These are phyloP conservation scores for Drosophila bipectinata DNA, from an alignment of 1,140 invertebrate species.

Conservation along the genomic window DNA sequence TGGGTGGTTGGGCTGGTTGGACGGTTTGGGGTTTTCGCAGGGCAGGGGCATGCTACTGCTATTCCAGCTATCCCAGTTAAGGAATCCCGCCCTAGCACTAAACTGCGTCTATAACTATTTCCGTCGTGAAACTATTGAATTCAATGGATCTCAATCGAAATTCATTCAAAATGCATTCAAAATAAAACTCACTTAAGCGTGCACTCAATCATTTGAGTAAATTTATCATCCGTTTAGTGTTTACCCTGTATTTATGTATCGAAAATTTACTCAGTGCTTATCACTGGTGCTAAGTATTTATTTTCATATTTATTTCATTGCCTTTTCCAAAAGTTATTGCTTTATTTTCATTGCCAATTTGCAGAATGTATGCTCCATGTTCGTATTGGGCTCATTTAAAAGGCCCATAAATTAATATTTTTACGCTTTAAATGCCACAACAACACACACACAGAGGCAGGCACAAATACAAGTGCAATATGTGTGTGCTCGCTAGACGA, in stretches of 20 bases:
- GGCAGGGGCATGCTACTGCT: too few relatives aligned
- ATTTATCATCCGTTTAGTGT: conserved; percentile 45
- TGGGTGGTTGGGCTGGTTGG: not conserved
- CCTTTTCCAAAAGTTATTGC: conserved; percentile 40
- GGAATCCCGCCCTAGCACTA: conserved; percentile 4
- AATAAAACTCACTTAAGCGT: conserved; percentile 16
- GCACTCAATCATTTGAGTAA: conserved; percentile 31
- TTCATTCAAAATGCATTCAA: not conserved
- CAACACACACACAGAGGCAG: conserved; percentile 16
- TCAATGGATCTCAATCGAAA: not conserved
- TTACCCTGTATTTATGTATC: conserved; percentile 61
- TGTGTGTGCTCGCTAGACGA: conserved; percentile 57
- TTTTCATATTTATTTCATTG: conserved; percentile 57
- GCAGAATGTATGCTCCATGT: conserved; percentile 10
- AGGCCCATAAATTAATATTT: conserved; percentile 78
- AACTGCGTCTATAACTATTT: not conserved
- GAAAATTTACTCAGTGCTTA: conserved; percentile 47
- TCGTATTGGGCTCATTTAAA: conserved; percentile 56
- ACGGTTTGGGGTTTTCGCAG: not conserved
- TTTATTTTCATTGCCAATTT: conserved; percentile 60
- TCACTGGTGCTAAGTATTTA: conserved; percentile 56
- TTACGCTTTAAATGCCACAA: conserved; percentile 76
- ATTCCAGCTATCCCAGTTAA: not conserved
- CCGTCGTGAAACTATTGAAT: conserved; percentile 10
- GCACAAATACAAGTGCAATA: conserved; percentile 16